Evolutionary conservation across 2,888 invertebrate species (phyloP), one percentile per base, ranked within the genome.

Genomic region (Cataglyphis altisquamis): DNA sequence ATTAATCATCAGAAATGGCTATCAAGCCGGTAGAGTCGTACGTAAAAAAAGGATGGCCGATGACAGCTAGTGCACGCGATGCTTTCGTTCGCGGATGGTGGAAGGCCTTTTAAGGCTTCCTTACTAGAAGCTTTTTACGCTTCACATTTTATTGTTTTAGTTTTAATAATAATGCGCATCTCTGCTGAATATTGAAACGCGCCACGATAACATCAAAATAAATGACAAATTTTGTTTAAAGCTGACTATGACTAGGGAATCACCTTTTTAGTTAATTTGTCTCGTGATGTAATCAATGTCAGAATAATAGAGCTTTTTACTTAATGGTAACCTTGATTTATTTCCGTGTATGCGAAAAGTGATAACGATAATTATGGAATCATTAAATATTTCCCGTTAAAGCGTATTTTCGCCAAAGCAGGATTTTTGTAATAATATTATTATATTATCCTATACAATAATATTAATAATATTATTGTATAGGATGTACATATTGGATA

Each of bases 31-130:
- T 36, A 68, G 68, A 70, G 60, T 80, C 45, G 68, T 60, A 32
- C 12, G 60, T 68, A 45, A 78, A 78, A 78, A 78, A 68, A 78
- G 60, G 32, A 32, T 32, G 45, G 18, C 78, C 18, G 78, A 80
- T 80, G 78, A 80, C 78, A 80, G 78, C 45, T 70, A 60, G 60
- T 18, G 60, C 78, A 80, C 78, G 78, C 78, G 78, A 80, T 70
- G 68, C 60, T 60, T 78, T 62, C 60, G 36, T 62, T 55, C 41
- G 77, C 55, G 36, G n/a, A 52, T 10, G 36, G 39, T 10, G 48
- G 39, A 39, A 77, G 41, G 48, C 64, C 55, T 62, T 78, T 36
- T 60, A 60, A 62, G 45, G 60, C 36, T 68, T 36, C 15, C 39
- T 70, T 39, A 41, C 32, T 41, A 6, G 29, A 45, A 4, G 45